A percentile compares a stretch with the other conserved stretches of the same genome.
phyloP scores from a whole-genome alignment of 2,888 invertebrate species.

The Nomada goodeniana region DNA sequence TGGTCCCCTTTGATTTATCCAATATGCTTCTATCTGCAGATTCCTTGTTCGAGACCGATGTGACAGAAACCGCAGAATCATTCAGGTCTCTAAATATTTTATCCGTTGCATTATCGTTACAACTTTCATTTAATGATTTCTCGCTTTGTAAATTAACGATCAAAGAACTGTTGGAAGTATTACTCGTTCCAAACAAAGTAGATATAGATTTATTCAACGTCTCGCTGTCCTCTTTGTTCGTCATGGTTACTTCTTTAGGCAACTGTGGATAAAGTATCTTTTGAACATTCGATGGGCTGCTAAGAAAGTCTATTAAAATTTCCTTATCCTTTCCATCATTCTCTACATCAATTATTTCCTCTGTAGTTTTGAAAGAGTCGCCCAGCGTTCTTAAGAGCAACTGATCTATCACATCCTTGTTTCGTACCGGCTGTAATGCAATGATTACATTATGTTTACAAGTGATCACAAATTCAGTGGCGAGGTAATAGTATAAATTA shows the following conservation, averaged over 20 bases:
- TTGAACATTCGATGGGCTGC: not conserved
- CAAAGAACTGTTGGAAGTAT: not conserved
- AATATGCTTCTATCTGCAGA: not conserved
- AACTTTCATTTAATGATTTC: not conserved
- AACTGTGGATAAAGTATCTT: not conserved
- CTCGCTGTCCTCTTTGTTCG: conserved; percentile 37
- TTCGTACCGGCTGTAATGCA: conserved; percentile 66
- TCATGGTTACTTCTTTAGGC: conserved; percentile 25
- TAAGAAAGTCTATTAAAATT: not conserved
- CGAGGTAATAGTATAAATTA: not conserved
- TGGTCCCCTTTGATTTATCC: not conserved
- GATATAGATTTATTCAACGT: conserved; percentile 30
- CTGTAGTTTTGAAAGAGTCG: conserved; percentile 39
- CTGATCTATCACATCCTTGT: conserved; percentile 78
- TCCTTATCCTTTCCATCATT: conserved; percentile 17
- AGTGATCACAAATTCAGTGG: not conserved
- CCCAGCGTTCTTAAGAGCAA: conserved; percentile 76
- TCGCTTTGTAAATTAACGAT: not conserved
- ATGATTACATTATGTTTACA: not conserved
- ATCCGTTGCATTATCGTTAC: not conserved
- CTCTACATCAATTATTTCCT: conserved; percentile 15
- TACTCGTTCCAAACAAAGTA: conserved; percentile 11
- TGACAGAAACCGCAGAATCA: not conserved
- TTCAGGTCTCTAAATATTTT: not conserved
- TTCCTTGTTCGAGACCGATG: not conserved